phyloP scores from a whole-genome alignment of 2,797 vertebrate species.

The Girardinus metallicus region DNA sequence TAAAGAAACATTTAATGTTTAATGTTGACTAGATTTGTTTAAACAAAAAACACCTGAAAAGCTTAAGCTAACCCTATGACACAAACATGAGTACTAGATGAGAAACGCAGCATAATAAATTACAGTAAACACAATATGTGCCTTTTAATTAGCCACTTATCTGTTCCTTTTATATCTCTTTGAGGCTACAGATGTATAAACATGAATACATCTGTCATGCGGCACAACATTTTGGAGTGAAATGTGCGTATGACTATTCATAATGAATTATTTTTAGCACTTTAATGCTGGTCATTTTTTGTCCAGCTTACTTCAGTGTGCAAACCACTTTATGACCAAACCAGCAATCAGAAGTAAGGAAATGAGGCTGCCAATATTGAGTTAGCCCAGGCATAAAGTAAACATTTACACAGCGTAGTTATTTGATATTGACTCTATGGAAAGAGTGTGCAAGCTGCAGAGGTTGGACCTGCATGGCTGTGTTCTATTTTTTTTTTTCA shows the following conservation, averaged over 20 bases:
- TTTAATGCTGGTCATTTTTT: constrained; percentile 36
- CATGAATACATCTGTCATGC: background rate
- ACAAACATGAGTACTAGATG: background rate
- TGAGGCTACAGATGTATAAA: background rate
- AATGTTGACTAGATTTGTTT: background rate
- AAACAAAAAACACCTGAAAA: background rate
- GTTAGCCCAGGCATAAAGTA: constrained; percentile 45
- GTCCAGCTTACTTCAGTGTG: constrained; percentile 17
- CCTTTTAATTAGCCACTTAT: background rate
- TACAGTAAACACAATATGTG: background rate
- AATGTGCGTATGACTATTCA: background rate
- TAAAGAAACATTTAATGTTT: background rate
- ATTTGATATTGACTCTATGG: constrained; percentile 51
- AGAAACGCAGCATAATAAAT: background rate
- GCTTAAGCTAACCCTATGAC: background rate
- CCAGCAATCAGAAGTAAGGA: constrained; percentile 48
- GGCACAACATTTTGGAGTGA: background rate
- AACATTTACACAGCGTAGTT: constrained; percentile 47
- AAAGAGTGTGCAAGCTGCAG: constrained; percentile 16
- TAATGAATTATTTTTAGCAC: constrained; percentile 4
- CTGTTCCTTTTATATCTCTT: background rate
- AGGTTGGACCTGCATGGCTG: constrained; percentile 2
- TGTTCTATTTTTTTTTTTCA: background rate
- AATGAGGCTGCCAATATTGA: constrained; percentile 41
- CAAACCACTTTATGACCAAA: constrained; percentile 43